Evolutionary conservation across 2,797 vertebrate species (phyloP).

Genomic region (Scomberomorus guttatus): DNA sequence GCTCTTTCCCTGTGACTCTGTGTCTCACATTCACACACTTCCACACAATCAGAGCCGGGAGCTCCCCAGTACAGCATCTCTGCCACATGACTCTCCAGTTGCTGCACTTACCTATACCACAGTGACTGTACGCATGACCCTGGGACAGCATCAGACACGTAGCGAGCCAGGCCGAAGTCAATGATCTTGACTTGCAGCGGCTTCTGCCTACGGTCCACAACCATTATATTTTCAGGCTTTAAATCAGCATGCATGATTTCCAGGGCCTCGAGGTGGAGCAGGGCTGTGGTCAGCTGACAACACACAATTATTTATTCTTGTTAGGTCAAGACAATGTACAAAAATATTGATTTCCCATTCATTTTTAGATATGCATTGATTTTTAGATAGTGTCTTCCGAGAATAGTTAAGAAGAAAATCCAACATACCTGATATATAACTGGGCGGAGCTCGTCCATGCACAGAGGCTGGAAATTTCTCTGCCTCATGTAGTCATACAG

Average conservation of each 20-base stretch:
- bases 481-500: not conserved
- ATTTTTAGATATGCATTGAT: too few species aligned
- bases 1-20: too few species aligned
- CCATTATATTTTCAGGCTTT: slow-evolving; percentile 25
- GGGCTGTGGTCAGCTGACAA: not conserved
- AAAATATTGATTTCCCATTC: too few species aligned
- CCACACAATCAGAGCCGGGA: too few species aligned
- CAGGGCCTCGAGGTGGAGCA: slow-evolving; percentile 4
- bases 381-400: too few species aligned
- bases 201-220: not conserved
- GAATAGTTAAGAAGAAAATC: too few species aligned
- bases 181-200: not conserved
- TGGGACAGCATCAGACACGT: not conserved
- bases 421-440: slow-evolving; percentile 8
- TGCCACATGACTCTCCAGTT: not conserved
- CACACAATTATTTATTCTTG: too few species aligned
- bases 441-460: not conserved
- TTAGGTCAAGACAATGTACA: not conserved
- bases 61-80: not conserved
- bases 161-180: not conserved
- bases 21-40: too few species aligned
- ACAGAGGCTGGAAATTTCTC: not conserved
- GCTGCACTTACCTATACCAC: slow-evolving; percentile 11
- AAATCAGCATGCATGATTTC: not conserved
- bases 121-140: slow-evolving; percentile 2